These are phyloP conservation scores for Junonia oenone DNA, from an alignment of 2,888 invertebrate species.

Conservation along the genomic window DNA sequence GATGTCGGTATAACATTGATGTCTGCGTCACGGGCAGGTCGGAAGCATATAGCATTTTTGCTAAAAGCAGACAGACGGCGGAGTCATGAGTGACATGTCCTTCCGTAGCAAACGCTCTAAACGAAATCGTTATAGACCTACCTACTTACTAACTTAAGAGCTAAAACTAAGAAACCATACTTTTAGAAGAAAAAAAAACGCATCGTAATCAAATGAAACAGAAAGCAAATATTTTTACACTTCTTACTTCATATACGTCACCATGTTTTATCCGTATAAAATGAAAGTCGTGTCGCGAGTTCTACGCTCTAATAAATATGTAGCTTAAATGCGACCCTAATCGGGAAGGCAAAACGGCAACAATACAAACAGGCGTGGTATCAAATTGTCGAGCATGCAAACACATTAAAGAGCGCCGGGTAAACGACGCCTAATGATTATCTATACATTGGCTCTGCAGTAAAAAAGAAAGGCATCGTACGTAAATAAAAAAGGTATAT, in stretches of 20 bases:
- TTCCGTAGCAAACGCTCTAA: slow-evolving; percentile 55
- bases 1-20: slow-evolving; percentile 12
- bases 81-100: slow-evolving; percentile 68
- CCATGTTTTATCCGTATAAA: slow-evolving; percentile 58
- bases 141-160: neutral
- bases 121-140: slow-evolving; percentile 22
- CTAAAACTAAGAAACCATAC: neutral
- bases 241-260: slow-evolving; percentile 42
- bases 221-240: slow-evolving; percentile 42
- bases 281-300: slow-evolving; percentile 70
- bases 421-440: slow-evolving; percentile 70
- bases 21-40: slow-evolving; percentile 62
- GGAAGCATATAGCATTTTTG: slow-evolving; percentile 54
- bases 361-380: slow-evolving; percentile 74
- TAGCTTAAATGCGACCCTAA: slow-evolving; percentile 74
- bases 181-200: neutral
- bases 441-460: slow-evolving; percentile 57
- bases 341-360: slow-evolving; percentile 74
- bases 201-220: slow-evolving; percentile 44
- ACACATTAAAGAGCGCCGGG: slow-evolving; percentile 71
- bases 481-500: slow-evolving; percentile 67
- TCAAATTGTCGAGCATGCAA: slow-evolving; percentile 73
- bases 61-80: slow-evolving; percentile 67
- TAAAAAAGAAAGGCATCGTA: slow-evolving; percentile 37
- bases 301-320: slow-evolving; percentile 73